These are phyloP conservation scores for Acanthochromis polyacanthus DNA, from an alignment of 2,113 vertebrate genomes.

Conservation along the genomic window DNA sequence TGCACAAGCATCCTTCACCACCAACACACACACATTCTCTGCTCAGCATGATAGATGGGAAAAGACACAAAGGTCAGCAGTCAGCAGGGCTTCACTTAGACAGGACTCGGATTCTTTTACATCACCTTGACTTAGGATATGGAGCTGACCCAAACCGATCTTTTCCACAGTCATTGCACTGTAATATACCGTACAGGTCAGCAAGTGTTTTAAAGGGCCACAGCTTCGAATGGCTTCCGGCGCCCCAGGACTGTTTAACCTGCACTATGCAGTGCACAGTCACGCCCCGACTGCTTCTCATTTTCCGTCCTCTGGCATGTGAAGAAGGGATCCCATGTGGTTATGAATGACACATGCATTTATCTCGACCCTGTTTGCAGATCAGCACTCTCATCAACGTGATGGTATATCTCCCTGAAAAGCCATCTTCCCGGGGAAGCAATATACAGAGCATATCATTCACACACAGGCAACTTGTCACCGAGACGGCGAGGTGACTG, in stretches of 20 bases:
- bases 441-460: slow-evolving; percentile 46
- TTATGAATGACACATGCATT: slow-evolving; percentile 69
- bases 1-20: slow-evolving; percentile 44
- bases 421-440: slow-evolving; percentile 56
- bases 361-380: slow-evolving; percentile 71
- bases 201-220: slow-evolving; percentile 69
- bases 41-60: slow-evolving; percentile 72
- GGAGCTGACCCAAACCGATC: slow-evolving; percentile 70
- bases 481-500: slow-evolving; percentile 33
- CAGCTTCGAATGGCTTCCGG: slow-evolving; percentile 24
- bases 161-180: slow-evolving; percentile 53
- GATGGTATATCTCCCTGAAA: slow-evolving; percentile 70
- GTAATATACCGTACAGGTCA: slow-evolving; percentile 64
- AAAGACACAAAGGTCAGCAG: slow-evolving; percentile 81
- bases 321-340: slow-evolving; percentile 66
- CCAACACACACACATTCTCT: slow-evolving; percentile 45
- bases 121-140: slow-evolving; percentile 81
- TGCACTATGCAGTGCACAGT: slow-evolving; percentile 15
- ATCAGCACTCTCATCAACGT: slow-evolving; percentile 74
- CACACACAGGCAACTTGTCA: slow-evolving; percentile 25
- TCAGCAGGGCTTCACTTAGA: slow-evolving; percentile 78
- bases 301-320: slow-evolving; percentile 47
- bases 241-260: slow-evolving; percentile 31
- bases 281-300: slow-evolving; percentile 19
- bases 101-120: slow-evolving; percentile 78